Conservation (phyloP, 92 coral and sea anemone genomes). For the Palythoa grandis region DNA sequence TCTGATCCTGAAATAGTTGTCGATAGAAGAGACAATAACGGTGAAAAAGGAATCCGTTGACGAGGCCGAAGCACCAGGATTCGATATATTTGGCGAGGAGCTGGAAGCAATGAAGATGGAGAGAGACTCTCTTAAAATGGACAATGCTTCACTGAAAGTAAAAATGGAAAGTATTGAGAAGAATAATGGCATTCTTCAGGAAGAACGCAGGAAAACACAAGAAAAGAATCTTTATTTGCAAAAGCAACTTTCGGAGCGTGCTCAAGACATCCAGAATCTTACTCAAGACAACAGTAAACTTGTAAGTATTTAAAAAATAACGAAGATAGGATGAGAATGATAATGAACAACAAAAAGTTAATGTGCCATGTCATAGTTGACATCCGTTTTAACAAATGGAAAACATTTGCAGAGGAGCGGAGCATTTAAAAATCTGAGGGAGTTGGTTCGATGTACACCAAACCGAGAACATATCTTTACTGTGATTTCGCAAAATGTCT, state of each 20-base stretch:
- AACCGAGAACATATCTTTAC: no score
- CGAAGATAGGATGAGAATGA: not conserved
- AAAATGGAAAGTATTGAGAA: constrained; percentile 65
- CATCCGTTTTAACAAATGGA: no score
- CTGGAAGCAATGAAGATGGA: constrained; percentile 74
- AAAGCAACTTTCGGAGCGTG: constrained; percentile 77
- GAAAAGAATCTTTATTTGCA: constrained; percentile 85
- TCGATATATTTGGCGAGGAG: constrained; percentile 74
- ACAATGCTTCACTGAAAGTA: constrained; percentile 69
- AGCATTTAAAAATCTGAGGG: no score
- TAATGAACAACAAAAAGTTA: not conserved
- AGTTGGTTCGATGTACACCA: no score
- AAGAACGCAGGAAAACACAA: constrained; percentile 87
- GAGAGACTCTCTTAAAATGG: constrained; percentile 71
- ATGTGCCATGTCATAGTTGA: no score
- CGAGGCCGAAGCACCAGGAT: constrained; percentile 62
- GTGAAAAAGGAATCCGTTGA: constrained; percentile 63
- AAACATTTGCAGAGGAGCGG: no score
- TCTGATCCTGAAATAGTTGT: constrained; percentile 27
- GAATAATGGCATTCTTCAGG: constrained; percentile 69
- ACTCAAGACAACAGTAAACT: constrained; percentile 86
- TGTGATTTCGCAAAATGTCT: no score
- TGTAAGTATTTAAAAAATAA: constrained; percentile 13
- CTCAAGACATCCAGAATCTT: constrained; percentile 88
- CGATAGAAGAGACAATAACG: constrained; percentile 74